These are phyloP conservation scores for Aspidiotus rigidus DNA, from an alignment of 2,888 invertebrate genomes.

Conservation along the genomic window DNA sequence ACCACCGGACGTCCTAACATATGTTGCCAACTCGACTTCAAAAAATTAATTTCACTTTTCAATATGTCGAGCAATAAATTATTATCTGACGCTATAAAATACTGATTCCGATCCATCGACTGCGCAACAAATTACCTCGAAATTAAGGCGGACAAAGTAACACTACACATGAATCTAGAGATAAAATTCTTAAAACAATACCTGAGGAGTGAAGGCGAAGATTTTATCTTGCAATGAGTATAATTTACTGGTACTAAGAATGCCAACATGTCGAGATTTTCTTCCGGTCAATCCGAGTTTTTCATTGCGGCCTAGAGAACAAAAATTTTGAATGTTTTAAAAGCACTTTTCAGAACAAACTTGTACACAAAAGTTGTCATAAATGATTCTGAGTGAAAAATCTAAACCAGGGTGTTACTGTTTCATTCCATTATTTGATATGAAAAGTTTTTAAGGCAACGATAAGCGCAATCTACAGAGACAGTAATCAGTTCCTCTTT, in stretches of 20 bases:
- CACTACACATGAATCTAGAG: slow-evolving; percentile 17
- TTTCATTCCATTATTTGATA: too few relatives aligned
- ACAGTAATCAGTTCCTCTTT: too few relatives aligned
- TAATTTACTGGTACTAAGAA: slow-evolving; percentile 93
- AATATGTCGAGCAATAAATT: slow-evolving; percentile 96
- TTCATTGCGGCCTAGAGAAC: slow-evolving; percentile 70
- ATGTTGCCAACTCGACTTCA: slow-evolving; percentile 97
- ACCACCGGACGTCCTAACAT: slow-evolving; percentile 93
- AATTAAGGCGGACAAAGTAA: neutral
- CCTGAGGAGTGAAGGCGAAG: slow-evolving; percentile 98
- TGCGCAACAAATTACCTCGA: slow-evolving; percentile 43
- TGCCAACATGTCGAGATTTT: slow-evolving; percentile 91
- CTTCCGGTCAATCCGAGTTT: slow-evolving; percentile 91
- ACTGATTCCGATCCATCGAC: slow-evolving; percentile 95
- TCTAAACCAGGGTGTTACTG: neutral
- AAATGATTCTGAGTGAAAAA: neutral
- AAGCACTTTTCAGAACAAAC: neutral
- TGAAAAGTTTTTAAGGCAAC: too few relatives aligned
- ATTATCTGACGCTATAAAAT: slow-evolving; percentile 97
- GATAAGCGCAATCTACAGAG: too few relatives aligned
- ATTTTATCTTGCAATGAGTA: slow-evolving; percentile 92
- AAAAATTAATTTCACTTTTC: slow-evolving; percentile 93
- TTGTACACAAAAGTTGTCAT: neutral
- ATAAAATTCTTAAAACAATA: slow-evolving; percentile 44
- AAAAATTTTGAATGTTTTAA: slow-evolving; percentile 20